phyloP scores from a whole-genome alignment of 2,888 invertebrate species.

The Cryptocephalus moraei region DNA sequence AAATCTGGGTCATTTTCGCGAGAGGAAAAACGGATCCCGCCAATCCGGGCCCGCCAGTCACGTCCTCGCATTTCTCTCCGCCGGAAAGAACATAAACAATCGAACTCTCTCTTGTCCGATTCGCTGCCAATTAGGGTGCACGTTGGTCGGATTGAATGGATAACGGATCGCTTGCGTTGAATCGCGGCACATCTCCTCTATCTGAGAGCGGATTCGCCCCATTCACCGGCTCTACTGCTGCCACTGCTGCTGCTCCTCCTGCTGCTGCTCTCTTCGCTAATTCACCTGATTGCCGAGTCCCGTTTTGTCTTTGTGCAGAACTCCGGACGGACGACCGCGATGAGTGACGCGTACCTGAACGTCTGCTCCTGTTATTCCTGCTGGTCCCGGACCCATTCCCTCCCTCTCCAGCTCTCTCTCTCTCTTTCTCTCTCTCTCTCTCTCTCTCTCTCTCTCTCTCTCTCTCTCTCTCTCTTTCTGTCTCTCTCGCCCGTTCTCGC shows the following conservation, averaged over 20 bases:
- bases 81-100: slow-evolving; percentile 9
- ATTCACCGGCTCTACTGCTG: slow-evolving; percentile 15
- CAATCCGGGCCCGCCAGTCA: neutral
- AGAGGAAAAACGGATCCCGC: neutral
- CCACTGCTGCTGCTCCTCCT: slow-evolving; percentile 5
- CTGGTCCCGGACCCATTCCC: no score
- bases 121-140: slow-evolving; percentile 16
- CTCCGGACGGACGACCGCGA: slow-evolving; percentile 14
- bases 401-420: no score
- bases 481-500: no score
- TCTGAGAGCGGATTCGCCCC: slow-evolving; percentile 18
- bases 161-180: slow-evolving; percentile 30
- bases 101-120: slow-evolving; percentile 7
- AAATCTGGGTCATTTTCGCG: neutral
- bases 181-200: slow-evolving; percentile 23
- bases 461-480: no score
- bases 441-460: no score
- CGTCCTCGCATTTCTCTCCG: neutral
- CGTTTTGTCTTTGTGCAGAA: slow-evolving; percentile 34
- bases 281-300: slow-evolving; percentile 36
- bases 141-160: slow-evolving; percentile 7
- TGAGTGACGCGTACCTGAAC: slow-evolving; percentile 28
- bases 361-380: slow-evolving; percentile 7
- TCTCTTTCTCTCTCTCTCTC: no score
- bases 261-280: slow-evolving; percentile 33